Conservation (phyloP, 2,797 vertebrate genomes). For the Urophycis tenuis region DNA sequence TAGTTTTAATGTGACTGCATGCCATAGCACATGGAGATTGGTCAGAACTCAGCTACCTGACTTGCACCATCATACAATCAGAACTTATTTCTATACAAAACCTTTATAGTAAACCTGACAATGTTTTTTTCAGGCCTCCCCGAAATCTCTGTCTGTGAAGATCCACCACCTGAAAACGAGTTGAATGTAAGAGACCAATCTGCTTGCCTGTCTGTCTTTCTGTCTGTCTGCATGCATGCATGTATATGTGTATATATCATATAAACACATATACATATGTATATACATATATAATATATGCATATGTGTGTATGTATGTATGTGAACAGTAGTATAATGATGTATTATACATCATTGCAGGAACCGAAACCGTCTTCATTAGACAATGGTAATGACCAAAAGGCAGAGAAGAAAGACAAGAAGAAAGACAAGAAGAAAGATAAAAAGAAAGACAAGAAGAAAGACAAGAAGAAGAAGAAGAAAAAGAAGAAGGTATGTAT, state of each 20-base stretch:
- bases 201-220: not conserved
- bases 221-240: not conserved
- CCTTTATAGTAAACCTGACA: not conserved
- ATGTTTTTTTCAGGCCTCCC: constrained; percentile 1
- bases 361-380: constrained; percentile 14
- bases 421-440: not conserved
- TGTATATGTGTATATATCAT: not conserved
- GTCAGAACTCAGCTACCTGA: not conserved
- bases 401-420: not conserved
- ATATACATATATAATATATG: not conserved
- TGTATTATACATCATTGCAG: not conserved
- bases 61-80: not conserved
- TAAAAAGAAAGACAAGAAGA: not conserved
- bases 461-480: constrained; percentile 21
- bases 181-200: not conserved
- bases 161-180: not conserved
- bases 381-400: not conserved
- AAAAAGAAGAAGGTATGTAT: constrained; percentile 15
- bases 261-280: not conserved
- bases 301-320: not conserved
- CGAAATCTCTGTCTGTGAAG: not conserved
- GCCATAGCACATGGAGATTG: too few species aligned
- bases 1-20: not conserved
- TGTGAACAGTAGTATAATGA: not conserved
- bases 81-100: not conserved